A percentile compares a stretch with the other conserved stretches of the same genome.
phyloP scores from a whole-genome alignment of 2,113 vertebrate genomes.

The Mola mola region DNA sequence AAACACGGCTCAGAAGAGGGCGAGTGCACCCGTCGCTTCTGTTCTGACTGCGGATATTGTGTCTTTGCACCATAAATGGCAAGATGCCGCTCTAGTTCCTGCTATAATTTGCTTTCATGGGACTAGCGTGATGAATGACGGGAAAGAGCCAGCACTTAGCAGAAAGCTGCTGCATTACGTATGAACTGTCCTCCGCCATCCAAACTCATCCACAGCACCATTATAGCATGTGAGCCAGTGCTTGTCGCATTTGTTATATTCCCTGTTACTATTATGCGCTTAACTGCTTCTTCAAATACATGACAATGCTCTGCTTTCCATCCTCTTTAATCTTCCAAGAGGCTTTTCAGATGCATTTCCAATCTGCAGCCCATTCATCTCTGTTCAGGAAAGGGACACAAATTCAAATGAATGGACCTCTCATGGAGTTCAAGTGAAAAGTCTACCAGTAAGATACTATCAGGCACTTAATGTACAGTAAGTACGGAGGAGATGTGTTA shows the following conservation, averaged over 20 bases:
- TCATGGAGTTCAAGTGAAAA: not conserved
- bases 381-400: not conserved
- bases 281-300: slow-evolving; percentile 31
- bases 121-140: slow-evolving; percentile 4
- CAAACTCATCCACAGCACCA: slow-evolving; percentile 2
- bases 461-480: not conserved
- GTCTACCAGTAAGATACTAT: slow-evolving; percentile 10
- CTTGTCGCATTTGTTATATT: not conserved
- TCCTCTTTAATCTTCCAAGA: slow-evolving; percentile 31
- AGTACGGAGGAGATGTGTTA: not conserved
- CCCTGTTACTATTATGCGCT: slow-evolving; percentile 9
- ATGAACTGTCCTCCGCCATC: not conserved
- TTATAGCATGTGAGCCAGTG: not conserved
- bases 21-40: slow-evolving; percentile 3
- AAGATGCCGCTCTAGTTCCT: slow-evolving; percentile 4
- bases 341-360: slow-evolving; percentile 28
- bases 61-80: slow-evolving; percentile 6
- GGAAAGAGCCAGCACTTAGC: not conserved
- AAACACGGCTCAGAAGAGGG: slow-evolving; percentile 15
- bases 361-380: slow-evolving; percentile 1
- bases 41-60: slow-evolving; percentile 10
- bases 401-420: slow-evolving; percentile 24
- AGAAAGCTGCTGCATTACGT: not conserved
- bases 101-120: slow-evolving; percentile 19
- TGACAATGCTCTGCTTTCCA: slow-evolving; percentile 34